Evolutionary conservation across 2,113 vertebrate genomes (phyloP).

Genomic region (Anoplopoma fimbria): DNA sequence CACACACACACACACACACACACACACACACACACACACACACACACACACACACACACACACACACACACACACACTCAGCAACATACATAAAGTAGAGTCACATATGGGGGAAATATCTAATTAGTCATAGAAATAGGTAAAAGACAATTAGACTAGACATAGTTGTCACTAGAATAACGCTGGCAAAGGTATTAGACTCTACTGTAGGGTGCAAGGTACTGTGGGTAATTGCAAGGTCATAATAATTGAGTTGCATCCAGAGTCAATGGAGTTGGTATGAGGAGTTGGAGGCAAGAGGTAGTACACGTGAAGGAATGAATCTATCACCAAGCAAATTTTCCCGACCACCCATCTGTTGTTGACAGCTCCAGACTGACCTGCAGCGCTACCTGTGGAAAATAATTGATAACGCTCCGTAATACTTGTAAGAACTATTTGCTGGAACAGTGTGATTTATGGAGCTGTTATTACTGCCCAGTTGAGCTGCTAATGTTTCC

Average conservation of each 20-base stretch:
- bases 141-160: not conserved
- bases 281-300: not conserved
- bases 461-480: slow-evolving; percentile 77
- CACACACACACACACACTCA: not conserved
- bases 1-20: not conserved
- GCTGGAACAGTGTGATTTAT: slow-evolving; percentile 74
- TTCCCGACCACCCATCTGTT: slow-evolving; percentile 3
- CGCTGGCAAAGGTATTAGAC: not conserved
- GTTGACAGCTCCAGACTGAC: slow-evolving; percentile 42
- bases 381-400: slow-evolving; percentile 44
- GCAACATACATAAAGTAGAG: not conserved
- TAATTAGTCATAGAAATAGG: not conserved
- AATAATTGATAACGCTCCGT: slow-evolving; percentile 46
- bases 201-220: not conserved
- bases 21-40: not conserved
- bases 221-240: not conserved
- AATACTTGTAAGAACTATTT: slow-evolving; percentile 46
- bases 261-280: not conserved
- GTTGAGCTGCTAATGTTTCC: slow-evolving; percentile 79
- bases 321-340: slow-evolving; percentile 19
- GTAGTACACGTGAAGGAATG: slow-evolving; percentile 19
- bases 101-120: not conserved
- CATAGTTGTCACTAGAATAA: too few species aligned
- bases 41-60: not conserved
- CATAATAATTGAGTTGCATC: slow-evolving; percentile 10